Percentiles rank a stretch among this genome's conserved stretches.
Conservation (phyloP, 2,113 vertebrate species). For the Centropristis striata region DNA sequence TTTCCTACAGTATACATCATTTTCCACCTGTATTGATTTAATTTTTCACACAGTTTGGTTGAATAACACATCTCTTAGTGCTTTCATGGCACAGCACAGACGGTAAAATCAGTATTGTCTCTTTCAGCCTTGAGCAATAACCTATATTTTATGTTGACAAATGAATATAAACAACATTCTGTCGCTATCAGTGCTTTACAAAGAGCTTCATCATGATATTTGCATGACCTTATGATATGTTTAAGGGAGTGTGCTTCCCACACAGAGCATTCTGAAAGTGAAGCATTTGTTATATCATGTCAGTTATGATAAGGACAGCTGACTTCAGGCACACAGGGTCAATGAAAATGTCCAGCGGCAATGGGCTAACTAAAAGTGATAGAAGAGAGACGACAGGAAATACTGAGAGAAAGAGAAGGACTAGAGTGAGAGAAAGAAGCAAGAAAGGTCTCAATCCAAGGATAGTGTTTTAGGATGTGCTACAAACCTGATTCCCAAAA, state of each 20-base stretch:
- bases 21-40: too few relatives aligned
- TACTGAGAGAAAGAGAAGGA: too few relatives aligned
- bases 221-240: neutral
- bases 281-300: too few relatives aligned
- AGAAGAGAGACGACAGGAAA: too few relatives aligned
- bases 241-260: too few relatives aligned
- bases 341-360: neutral
- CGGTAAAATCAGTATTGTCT: neutral
- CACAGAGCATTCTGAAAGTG: too few relatives aligned
- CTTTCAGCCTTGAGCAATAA: neutral
- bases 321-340: neutral
- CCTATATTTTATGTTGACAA: neutral
- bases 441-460: too few relatives aligned
- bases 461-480: too few relatives aligned
- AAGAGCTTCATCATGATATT: neutral
- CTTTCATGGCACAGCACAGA: neutral
- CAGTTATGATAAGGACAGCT: neutral
- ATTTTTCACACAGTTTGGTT: neutral
- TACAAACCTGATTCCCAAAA: too few relatives aligned
- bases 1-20: too few relatives aligned
- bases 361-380: neutral
- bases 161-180: neutral
- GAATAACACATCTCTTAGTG: neutral
- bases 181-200: neutral
- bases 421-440: too few relatives aligned